Evolutionary conservation across 2,797 vertebrate species (phyloP), one percentile per base, ranked within the genome.

Genomic region (Urophycis tenuis): DNA sequence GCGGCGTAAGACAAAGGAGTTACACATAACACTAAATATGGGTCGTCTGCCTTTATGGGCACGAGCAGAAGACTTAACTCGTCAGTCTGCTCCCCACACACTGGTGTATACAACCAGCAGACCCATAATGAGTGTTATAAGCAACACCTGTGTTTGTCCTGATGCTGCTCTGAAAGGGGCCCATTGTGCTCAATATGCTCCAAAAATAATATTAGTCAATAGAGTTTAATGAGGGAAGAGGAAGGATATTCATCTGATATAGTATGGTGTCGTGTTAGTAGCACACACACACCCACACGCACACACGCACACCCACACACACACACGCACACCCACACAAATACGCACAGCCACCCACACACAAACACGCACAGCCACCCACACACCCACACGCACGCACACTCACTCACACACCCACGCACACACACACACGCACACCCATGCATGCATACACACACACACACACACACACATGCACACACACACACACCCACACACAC

Each of bases 381-480:
- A 25, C 60, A 67, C 60, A n/a, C 1, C 17, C n/a, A n/a, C n/a
- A n/a, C n/a, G 35, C 5, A 15, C 69, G 33, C 69, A 71, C 5
- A 32, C 69, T 32, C 22, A 25, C 33, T 35, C 71, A 72, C 71
- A 25, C 71, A 31, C 33, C n/a, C 33, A 25, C 71, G 36, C 72
- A 73, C n/a, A 73, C 33, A 36, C 71, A 36, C 33, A 19, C 75
- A 74, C 35, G 76, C 45, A n/a, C 8, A 33, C 12, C 72, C 14
- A 45, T 49, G 75, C 32, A 64, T 33, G 77, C 49, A 36, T 25
- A 32, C 33, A 72, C 19, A 72, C 71, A 35, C 32, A 35, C 32
- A 72, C 11, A 41, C 72, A 73, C 10, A 15, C 34, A 73, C 72
- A 73, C 72, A 41, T 36, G 30, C 31, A 19, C 74, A 73, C 14